These are phyloP conservation scores for Hypsibius dujardini DNA, from an alignment of 1,140 invertebrate genomes.

Conservation along the genomic window DNA sequence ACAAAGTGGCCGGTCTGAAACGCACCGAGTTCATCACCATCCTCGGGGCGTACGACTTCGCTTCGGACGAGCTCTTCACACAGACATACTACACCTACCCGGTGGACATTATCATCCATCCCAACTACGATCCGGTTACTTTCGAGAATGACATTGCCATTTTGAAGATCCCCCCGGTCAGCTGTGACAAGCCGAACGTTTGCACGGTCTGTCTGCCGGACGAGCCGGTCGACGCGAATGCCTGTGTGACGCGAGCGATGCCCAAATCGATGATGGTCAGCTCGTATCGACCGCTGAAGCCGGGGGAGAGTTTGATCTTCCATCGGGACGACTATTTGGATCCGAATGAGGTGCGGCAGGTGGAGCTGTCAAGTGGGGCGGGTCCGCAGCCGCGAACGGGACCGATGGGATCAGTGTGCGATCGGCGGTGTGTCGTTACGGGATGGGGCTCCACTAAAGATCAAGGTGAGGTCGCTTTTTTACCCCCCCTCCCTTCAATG, in stretches of 20 bases:
- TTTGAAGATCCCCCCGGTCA: conserved; percentile 11
- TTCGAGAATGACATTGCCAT: conserved; percentile 16
- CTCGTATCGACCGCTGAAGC: background rate
- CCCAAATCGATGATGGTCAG: background rate
- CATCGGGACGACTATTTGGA: conserved; percentile 14
- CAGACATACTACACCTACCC: conserved; percentile 13
- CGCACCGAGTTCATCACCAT: conserved; percentile 5
- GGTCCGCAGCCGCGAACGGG: background rate
- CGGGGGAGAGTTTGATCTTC: background rate
- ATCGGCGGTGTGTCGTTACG: background rate
- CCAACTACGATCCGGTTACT: conserved; percentile 10
- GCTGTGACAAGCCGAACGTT: conserved; percentile 7
- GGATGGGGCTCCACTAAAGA: conserved; percentile 11
- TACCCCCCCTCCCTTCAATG: background rate
- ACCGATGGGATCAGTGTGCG: conserved; percentile 6
- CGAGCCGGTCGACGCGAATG: conserved; percentile 4
- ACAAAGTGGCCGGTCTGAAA: conserved; percentile 14
- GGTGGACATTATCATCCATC: conserved; percentile 10
- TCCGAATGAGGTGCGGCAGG: background rate
- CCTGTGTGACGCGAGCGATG: background rate
- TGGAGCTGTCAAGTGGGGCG: background rate
- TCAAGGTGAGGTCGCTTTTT: background rate
- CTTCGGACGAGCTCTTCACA: conserved; percentile 9
- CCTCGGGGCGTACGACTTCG: conserved; percentile 11
- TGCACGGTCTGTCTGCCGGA: conserved; percentile 15